phyloP scores from a whole-genome alignment of 2,797 vertebrate species.

The Myotis daubentonii region DNA sequence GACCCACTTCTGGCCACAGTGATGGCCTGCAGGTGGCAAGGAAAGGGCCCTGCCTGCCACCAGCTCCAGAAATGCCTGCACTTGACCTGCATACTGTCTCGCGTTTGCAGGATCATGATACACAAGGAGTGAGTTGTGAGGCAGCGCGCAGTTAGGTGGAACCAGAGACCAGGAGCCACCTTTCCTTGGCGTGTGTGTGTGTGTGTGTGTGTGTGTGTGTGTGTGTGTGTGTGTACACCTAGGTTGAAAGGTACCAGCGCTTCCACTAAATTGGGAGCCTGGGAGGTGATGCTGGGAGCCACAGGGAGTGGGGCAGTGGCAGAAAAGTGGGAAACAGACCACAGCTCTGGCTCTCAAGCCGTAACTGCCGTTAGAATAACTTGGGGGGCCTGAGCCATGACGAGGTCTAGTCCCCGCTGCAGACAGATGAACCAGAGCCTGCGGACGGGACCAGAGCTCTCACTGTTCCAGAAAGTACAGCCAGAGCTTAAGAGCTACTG shows the following conservation, averaged over 20 bases:
- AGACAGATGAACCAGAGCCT: background rate
- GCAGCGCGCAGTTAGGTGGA: background rate
- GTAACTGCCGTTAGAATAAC: background rate
- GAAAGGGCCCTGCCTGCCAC: conserved; percentile 81
- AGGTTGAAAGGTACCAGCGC: background rate
- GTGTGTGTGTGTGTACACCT: background rate
- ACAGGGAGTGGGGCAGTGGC: background rate
- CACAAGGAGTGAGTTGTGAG: background rate
- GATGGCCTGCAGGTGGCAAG: conserved; percentile 86
- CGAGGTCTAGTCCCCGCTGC: accelerated
- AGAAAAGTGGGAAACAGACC: background rate
- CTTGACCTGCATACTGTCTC: conserved; percentile 85
- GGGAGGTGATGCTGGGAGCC: background rate
- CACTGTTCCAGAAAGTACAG: background rate
- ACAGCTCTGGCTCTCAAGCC: background rate
- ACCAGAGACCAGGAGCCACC: background rate
- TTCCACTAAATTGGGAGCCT: background rate
- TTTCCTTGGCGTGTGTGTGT: background rate
- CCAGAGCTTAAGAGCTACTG: background rate
- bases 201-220: background rate
- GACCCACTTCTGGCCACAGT: conserved; percentile 83
- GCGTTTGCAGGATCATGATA: conserved; percentile 76
- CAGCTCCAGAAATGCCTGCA: conserved; percentile 84
- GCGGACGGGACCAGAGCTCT: background rate
- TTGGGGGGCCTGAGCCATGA: background rate